Base-by-base conservation (phyloP, 1,140 invertebrate species). In the Pogonus chalceus region DNA sequence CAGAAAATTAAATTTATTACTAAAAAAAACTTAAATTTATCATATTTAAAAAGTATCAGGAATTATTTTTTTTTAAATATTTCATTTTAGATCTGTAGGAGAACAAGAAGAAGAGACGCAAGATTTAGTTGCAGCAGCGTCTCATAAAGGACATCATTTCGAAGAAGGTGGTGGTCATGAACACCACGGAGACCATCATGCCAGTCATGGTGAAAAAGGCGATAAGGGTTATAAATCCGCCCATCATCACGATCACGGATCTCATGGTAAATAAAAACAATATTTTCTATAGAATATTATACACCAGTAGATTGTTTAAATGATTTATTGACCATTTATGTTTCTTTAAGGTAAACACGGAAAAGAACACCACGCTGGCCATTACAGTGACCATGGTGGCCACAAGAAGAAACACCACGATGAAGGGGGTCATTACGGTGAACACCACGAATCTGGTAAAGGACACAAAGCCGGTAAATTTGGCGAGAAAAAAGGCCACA, bases 391-490 rank as follows among this genome's bases (percentile, higher is more conserved):
- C 57, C 78, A 88, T 55, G 78, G 79, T 14, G 85, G 84, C 0
- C 81, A 87, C 60, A 82, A 87, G 60, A 86, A 88, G 62, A 79
- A 81, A 50, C 82, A 88, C 61, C 83, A 87, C 63, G 83, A 88
- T 58, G 81, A 84, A 58, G 78, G 77, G 12, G 78, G 77, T 7
- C 76, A 82, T 43, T 77, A 86, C 63, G 79, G 79, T 0, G 76
- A 82, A 54, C 84, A 88, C 61, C 83, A 87, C 63, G 84, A 84
- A 58, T 78, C 76, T 3, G 85, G 84, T 50, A 82, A 87, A 56
- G 84, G 83, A 0, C 80, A 85, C 61, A 87, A 88, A 60, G 82
- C 79, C 1, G 83, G 81, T 0, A 88, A 87, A 63, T 86, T 81
- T 58, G 78, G 69, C 56, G 80, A 88, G 64, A 88, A 87, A 62